phyloP scores from a whole-genome alignment of 1,140 invertebrate species.

The Wasmannia auropunctata region DNA sequence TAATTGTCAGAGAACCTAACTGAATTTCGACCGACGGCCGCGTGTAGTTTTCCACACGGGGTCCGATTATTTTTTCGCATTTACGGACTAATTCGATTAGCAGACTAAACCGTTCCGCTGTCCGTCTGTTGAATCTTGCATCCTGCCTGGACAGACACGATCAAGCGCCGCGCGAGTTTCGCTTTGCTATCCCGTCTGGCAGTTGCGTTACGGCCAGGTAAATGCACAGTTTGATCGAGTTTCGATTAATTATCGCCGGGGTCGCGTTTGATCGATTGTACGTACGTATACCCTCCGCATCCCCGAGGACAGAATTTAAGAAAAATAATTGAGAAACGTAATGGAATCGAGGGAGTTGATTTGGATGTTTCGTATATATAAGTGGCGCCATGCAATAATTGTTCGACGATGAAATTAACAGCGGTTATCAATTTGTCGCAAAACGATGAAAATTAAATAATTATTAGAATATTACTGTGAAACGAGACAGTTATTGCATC shows the following conservation, averaged over 20 bases:
- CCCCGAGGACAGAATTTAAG: constrained; percentile 5
- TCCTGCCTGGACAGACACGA: constrained; percentile 44
- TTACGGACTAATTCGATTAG: constrained; percentile 48
- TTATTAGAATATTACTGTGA: constrained; percentile 2
- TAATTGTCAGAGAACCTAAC: constrained; percentile 3
- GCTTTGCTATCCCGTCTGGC: constrained; percentile 43
- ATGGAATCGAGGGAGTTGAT: not conserved
- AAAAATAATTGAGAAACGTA: not conserved
- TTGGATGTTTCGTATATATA: not conserved
- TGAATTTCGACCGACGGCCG: constrained; percentile 19
- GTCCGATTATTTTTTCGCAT: constrained; percentile 46
- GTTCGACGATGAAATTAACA: constrained; percentile 2
- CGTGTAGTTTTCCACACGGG: constrained; percentile 2
- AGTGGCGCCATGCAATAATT: not conserved
- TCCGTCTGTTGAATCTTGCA: constrained; percentile 52
- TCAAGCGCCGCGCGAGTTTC: constrained; percentile 38
- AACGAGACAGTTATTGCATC: not conserved
- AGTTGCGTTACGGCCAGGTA: constrained; percentile 44
- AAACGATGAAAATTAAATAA: constrained; percentile 17
- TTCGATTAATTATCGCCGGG: constrained; percentile 52
- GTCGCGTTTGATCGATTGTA: constrained; percentile 24
- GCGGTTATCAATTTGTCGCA: constrained; percentile 15
- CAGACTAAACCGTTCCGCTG: constrained; percentile 22
- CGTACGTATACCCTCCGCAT: not conserved
- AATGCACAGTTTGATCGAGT: constrained; percentile 50